phyloP scores from a whole-genome alignment of 53 echinoderm and acorn worm species.

The Echinarachnius parma region DNA sequence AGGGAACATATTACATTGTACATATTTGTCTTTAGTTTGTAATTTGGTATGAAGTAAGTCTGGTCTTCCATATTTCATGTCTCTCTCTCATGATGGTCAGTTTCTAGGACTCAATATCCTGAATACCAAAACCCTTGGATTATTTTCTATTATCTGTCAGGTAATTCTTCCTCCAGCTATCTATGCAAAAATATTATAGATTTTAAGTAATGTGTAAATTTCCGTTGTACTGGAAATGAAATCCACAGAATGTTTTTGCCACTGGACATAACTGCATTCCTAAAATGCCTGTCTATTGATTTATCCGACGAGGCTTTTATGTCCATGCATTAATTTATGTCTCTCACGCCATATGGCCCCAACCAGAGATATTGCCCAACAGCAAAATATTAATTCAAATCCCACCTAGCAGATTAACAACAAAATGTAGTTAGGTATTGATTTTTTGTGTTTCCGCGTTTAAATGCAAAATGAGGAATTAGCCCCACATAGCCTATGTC shows the following conservation, averaged over 20 bases:
- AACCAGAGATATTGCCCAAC: constrained; percentile 36
- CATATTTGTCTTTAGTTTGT: too few relatives aligned
- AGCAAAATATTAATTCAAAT: constrained; percentile 41
- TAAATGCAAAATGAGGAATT: too few relatives aligned
- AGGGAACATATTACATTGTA: too few relatives aligned
- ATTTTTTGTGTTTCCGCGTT: too few relatives aligned
- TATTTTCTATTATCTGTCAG: neutral
- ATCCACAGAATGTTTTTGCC: constrained; percentile 32
- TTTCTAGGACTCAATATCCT: too few relatives aligned
- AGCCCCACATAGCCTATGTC: too few relatives aligned
- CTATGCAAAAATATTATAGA: constrained; percentile 24
- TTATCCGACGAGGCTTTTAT: constrained; percentile 36
- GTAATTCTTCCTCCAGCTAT: neutral
- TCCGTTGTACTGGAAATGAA: constrained; percentile 19
- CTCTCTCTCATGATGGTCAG: too few relatives aligned
- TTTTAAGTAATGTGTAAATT: constrained; percentile 41
- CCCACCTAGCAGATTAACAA: constrained; percentile 25
- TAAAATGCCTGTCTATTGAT: constrained; percentile 41
- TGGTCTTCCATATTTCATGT: too few relatives aligned
- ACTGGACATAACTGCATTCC: constrained; percentile 41
- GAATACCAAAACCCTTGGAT: too few relatives aligned
- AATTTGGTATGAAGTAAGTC: too few relatives aligned
- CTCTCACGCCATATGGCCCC: constrained; percentile 41
- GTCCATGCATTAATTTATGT: constrained; percentile 50
- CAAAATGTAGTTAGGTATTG: constrained; percentile 36